A percentile compares a stretch with the other conserved stretches of the same genome.
Conservation (phyloP, 2,113 vertebrate genomes). For the Oxyura jamaicensis region DNA sequence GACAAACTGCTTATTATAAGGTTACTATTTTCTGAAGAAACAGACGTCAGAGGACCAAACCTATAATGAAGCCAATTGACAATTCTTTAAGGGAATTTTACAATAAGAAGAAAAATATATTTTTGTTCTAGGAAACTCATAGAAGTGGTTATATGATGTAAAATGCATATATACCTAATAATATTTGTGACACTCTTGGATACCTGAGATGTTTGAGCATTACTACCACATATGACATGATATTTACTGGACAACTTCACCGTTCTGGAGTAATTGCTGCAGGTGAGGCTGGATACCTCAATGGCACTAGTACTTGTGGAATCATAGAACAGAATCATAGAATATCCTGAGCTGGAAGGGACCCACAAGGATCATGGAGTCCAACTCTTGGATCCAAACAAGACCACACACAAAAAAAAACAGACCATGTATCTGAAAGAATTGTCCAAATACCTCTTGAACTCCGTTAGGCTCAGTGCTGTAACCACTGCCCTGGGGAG, state of each 20-base stretch:
- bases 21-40: not conserved
- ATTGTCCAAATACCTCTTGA: not conserved
- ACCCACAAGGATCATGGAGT: not conserved
- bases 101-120: not conserved
- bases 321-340: not conserved
- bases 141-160: not conserved
- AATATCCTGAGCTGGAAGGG: not conserved
- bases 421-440: not conserved
- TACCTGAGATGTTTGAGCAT: not conserved
- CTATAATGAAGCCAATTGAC: not conserved
- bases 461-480: not conserved
- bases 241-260: not conserved
- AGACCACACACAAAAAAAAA: not conserved
- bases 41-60: not conserved
- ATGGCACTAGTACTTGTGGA: not conserved
- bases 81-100: not conserved
- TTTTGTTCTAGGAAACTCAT: not conserved
- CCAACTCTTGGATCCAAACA: not conserved
- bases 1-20: not conserved
- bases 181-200: not conserved
- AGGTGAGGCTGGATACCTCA: not conserved
- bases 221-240: not conserved
- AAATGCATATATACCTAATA: not conserved
- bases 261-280: not conserved
- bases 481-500: too few species aligned